Percentiles rank a stretch among this genome's conserved stretches.
Evolutionary conservation across 2,888 invertebrate genomes (phyloP).

Genomic region (Cartodere bifasciata): DNA sequence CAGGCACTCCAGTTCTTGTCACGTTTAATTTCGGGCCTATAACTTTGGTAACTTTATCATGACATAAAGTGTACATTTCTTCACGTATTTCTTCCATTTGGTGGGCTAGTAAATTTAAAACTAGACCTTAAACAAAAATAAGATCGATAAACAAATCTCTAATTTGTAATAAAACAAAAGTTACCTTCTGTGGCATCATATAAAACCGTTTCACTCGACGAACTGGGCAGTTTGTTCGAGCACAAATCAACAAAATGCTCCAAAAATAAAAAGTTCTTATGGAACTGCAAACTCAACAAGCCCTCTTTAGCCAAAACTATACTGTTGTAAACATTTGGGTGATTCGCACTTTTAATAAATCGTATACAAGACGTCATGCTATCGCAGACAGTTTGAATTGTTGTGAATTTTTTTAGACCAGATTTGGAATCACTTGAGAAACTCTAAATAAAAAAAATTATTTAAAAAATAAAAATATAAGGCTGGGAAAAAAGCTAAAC

Average conservation of each 20-base stretch:
- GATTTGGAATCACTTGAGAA: constrained; percentile 30
- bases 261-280: constrained; percentile 42
- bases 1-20: constrained; percentile 27
- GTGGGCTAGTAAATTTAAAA: constrained; percentile 44
- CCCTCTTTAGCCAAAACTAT: constrained; percentile 40
- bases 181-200: constrained; percentile 18
- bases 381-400: constrained; percentile 32
- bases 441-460: constrained; percentile 25
- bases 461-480: constrained; percentile 6
- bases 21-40: constrained; percentile 39
- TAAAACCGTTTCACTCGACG: constrained; percentile 17
- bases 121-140: constrained; percentile 28
- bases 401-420: constrained; percentile 32
- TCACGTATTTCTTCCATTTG: constrained; percentile 40
- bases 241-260: constrained; percentile 27
- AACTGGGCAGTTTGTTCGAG: constrained; percentile 22
- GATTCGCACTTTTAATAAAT: constrained; percentile 32
- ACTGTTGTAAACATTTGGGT: constrained; percentile 27
- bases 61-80: constrained; percentile 42
- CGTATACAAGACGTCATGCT: constrained; percentile 37
- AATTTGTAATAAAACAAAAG: constrained; percentile 1
- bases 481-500: constrained; percentile 1
- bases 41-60: constrained; percentile 39
- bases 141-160: background rate
- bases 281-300: constrained; percentile 44